A percentile compares a stretch with the other conserved stretches of the same genome.
These are phyloP conservation scores for Ptilorrhoa leucosticta DNA, from an alignment of 2,113 vertebrate genomes.

Conservation along the genomic window DNA sequence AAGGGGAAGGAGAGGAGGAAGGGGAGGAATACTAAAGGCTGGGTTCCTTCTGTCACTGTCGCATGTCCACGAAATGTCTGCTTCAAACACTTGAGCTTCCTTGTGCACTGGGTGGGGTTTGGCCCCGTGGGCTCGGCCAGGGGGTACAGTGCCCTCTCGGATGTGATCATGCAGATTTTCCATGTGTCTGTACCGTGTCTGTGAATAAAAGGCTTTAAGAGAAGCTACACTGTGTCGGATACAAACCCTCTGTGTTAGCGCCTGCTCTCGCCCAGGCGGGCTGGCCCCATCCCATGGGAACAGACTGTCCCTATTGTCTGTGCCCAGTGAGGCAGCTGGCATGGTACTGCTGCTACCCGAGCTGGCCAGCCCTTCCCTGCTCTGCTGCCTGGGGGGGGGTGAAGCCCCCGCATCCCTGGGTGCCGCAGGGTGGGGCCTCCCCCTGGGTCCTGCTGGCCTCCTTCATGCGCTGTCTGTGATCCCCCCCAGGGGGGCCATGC, in stretches of 20 bases:
- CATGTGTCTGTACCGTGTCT: slow-evolving; percentile 59
- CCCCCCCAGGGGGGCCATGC: fast-evolving
- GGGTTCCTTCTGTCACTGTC: not conserved
- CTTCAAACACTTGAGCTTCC: slow-evolving; percentile 43
- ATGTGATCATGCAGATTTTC: slow-evolving; percentile 59
- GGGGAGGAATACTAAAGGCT: slow-evolving; percentile 36
- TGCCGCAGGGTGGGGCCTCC: not conserved
- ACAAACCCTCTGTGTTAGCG: not conserved
- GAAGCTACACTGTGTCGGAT: not conserved
- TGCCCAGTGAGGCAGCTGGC: not conserved
- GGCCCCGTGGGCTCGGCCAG: not conserved
- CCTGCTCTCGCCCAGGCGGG: fast-evolving
- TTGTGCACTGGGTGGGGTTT: not conserved
- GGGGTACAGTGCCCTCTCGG: not conserved
- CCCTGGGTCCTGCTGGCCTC: fast-evolving
- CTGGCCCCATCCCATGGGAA: not conserved
- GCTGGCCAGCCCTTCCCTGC: not conserved
- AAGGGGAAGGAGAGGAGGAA: not conserved
- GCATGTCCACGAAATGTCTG: slow-evolving; percentile 37
- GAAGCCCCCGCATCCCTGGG: fast-evolving
- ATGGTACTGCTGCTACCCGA: not conserved
- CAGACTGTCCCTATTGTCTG: not conserved
- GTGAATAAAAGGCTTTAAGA: slow-evolving; percentile 73
- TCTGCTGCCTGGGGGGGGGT: fast-evolving
- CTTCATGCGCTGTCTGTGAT: fast-evolving